Evolutionary conservation across 2,888 invertebrate species (phyloP).

Genomic region (Zygothrica quintamaculata): DNA sequence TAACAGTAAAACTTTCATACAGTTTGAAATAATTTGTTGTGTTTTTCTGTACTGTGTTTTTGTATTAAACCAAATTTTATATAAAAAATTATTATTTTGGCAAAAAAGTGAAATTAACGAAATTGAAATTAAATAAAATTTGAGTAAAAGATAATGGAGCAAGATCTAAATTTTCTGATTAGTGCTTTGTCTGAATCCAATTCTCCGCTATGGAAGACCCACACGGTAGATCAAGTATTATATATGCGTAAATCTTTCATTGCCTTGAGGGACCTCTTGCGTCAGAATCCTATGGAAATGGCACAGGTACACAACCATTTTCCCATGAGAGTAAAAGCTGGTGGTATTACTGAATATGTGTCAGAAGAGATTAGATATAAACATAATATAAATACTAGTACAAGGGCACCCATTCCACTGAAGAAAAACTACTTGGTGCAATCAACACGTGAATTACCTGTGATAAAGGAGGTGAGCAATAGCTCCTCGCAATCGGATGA

Average conservation of each 20-base stretch:
- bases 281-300: constrained; percentile 1
- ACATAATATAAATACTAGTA: not conserved
- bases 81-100: too few species aligned
- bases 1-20: too few species aligned
- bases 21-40: too few species aligned
- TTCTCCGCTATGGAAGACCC: constrained; percentile 40
- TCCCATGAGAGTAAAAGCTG: constrained; percentile 53
- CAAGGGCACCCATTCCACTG: not conserved
- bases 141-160: constrained; percentile 47
- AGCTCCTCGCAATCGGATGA: too few species aligned
- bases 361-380: not conserved
- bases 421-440: too few species aligned
- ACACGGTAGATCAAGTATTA: constrained; percentile 38
- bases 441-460: too few species aligned
- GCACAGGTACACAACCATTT: not conserved
- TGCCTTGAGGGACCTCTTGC: constrained; percentile 39
- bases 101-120: not conserved
- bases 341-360: constrained; percentile 19
- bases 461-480: too few species aligned
- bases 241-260: constrained; percentile 64
- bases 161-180: constrained; percentile 63
- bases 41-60: too few species aligned
- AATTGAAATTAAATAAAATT: not conserved
- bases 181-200: constrained; percentile 48
- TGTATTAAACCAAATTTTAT: too few species aligned